These are phyloP conservation scores for Cantharis nigra DNA, from an alignment of 2,888 invertebrate genomes.

Conservation along the genomic window DNA sequence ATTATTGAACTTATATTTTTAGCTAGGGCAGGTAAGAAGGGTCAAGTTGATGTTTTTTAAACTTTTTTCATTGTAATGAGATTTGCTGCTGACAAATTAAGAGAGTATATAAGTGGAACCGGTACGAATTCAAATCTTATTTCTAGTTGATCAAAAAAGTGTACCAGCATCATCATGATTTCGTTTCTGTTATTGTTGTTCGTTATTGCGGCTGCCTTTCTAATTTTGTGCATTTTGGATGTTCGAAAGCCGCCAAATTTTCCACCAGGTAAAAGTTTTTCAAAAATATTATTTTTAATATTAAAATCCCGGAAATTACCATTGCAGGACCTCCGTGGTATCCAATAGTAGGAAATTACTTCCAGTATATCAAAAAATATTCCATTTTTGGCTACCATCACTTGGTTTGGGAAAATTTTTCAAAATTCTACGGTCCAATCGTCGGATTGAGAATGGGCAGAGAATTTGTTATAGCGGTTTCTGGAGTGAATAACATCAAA, in stretches of 20 bases:
- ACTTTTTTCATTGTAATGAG: constrained; percentile 15
- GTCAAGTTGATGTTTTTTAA: constrained; percentile 8
- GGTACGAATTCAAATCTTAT: constrained; percentile 9
- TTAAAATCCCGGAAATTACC: neutral
- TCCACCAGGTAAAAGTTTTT: constrained; percentile 59
- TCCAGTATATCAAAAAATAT: constrained; percentile 49
- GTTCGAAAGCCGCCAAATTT: constrained; percentile 56
- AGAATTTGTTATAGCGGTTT: constrained; percentile 65
- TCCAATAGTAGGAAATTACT: constrained; percentile 61
- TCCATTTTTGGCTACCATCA: constrained; percentile 59
- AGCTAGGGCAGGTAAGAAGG: constrained; percentile 17
- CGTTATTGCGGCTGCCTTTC: neutral
- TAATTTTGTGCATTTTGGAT: constrained; percentile 28
- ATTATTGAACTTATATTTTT: constrained; percentile 18
- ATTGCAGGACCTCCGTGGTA: constrained; percentile 61
- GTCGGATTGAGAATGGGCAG: constrained; percentile 69
- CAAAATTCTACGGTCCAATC: constrained; percentile 65
- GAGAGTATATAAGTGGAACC: constrained; percentile 21
- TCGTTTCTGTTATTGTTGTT: neutral
- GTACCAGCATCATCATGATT: neutral
- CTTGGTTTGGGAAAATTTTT: constrained; percentile 64
- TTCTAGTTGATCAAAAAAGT: neutral
- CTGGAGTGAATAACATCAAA: constrained; percentile 64
- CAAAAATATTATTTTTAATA: neutral
- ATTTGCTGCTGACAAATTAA: constrained; percentile 10